Evolutionary conservation across 2,888 invertebrate genomes (phyloP).

Genomic region (Dolichomitus sp.): DNA sequence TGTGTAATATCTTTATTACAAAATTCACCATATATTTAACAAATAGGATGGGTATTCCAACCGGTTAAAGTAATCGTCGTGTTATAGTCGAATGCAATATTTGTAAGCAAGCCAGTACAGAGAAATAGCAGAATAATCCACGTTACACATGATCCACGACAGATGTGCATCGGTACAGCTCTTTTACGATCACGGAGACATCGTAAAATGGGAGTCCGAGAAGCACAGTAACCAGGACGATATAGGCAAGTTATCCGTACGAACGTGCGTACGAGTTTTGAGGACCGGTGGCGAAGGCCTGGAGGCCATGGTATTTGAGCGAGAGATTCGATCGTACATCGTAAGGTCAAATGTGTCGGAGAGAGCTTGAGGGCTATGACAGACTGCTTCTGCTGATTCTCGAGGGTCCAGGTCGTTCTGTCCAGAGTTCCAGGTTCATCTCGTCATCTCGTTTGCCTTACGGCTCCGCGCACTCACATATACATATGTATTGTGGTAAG

Average conservation of each 20-base stretch:
- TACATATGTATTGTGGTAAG: slow-evolving; percentile 22
- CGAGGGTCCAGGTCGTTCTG: slow-evolving; percentile 52
- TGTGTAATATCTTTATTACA: not conserved
- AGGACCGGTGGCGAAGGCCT: slow-evolving; percentile 55
- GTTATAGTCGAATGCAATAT: slow-evolving; percentile 67
- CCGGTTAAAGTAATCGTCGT: slow-evolving; percentile 42
- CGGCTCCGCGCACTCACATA: slow-evolving; percentile 25
- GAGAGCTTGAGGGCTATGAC: slow-evolving; percentile 42
- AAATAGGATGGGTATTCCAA: not conserved
- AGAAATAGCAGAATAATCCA: slow-evolving; percentile 14
- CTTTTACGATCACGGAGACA: slow-evolving; percentile 61
- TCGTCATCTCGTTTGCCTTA: slow-evolving; percentile 54
- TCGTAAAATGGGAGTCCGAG: slow-evolving; percentile 41
- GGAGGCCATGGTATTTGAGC: slow-evolving; percentile 70
- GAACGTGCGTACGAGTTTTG: slow-evolving; percentile 21
- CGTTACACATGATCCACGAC: slow-evolving; percentile 36
- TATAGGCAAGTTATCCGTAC: not conserved
- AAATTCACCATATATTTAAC: not conserved
- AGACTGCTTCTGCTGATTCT: slow-evolving; percentile 51
- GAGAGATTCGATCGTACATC: slow-evolving; percentile 47
- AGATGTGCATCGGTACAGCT: slow-evolving; percentile 16
- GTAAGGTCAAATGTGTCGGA: slow-evolving; percentile 34
- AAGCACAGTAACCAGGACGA: not conserved
- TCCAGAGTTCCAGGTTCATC: slow-evolving; percentile 51
- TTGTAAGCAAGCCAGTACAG: slow-evolving; percentile 45